phyloP scores from a whole-genome alignment of 1,140 invertebrate species.

The Macrostomum lignano region DNA sequence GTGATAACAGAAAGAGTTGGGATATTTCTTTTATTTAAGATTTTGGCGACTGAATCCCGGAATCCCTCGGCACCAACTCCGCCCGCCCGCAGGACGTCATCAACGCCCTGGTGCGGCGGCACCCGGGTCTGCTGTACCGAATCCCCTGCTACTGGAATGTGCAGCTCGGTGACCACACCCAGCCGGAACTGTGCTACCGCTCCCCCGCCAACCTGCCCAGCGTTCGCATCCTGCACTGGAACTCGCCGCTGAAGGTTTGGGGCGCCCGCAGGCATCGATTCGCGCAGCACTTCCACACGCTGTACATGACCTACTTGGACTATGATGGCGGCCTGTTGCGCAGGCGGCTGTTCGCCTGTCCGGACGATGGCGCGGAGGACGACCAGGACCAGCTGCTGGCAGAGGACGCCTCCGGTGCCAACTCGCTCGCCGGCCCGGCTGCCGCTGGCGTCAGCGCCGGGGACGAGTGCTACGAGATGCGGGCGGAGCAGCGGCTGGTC shows the following conservation, averaged over 20 bases:
- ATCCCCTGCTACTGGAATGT: conserved; percentile 71
- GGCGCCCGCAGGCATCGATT: conserved; percentile 30
- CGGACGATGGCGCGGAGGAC: conserved; percentile 10
- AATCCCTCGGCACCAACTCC: too few relatives aligned
- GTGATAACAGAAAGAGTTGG: too few relatives aligned
- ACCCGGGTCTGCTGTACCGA: conserved; percentile 42
- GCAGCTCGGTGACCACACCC: conserved; percentile 57
- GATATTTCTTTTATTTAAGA: too few relatives aligned
- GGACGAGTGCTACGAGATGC: conserved; percentile 49
- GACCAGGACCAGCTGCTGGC: not conserved
- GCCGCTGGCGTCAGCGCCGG: conserved; percentile 29
- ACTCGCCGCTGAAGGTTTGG: conserved; percentile 58
- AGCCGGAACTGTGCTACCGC: conserved; percentile 49
- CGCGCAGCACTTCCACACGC: conserved; percentile 50
- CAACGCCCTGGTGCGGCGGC: conserved; percentile 53
- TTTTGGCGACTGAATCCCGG: too few relatives aligned
- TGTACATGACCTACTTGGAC: conserved; percentile 53
- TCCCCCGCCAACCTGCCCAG: conserved; percentile 7
- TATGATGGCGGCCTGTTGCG: conserved; percentile 59
- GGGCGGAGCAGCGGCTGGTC: conserved; percentile 38
- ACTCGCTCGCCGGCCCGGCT: not conserved
- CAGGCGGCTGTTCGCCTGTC: conserved; percentile 45
- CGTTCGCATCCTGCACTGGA: conserved; percentile 61
- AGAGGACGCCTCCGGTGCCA: not conserved
- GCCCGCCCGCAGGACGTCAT: conserved; percentile 63